Base-by-base conservation (phyloP, 2,888 invertebrate genomes). In the Notodonta dromedarius region DNA sequence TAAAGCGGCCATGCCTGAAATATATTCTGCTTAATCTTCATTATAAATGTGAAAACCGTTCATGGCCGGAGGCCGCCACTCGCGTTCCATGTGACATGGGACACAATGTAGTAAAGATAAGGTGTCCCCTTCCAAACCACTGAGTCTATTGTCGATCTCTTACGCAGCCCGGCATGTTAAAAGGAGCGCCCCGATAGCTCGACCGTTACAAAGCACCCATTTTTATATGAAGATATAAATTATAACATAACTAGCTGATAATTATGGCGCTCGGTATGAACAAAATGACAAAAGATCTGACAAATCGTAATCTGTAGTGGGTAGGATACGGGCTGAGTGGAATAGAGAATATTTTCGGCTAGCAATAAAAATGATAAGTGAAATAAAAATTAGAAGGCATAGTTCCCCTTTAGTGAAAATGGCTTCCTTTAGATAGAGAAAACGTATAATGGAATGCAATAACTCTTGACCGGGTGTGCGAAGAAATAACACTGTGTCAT, bases 381-480 rank as follows among this genome's bases (percentile, higher is more conserved):
- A 83, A 86, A 85, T 86, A 89, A 88, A 91, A 91, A 90, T 91
- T 91, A 89, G 89, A 90, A 86, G 87, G 85, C 86, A 89, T 90
- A 90, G 91, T 91, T 90, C 87, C 87, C 87, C 87, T 87, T 90
- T 88, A 87, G 92, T 88, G 91, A 87, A 92, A 93, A 93, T 91
- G 89, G 93, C 92, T 93, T 92, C 90, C 91, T 91, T 89, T 90
- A 92, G 91, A 93, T 93, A 93, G 91, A 93, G 92, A 84, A 91
- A 92, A 88, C 91, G 90, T 90, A 90, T 93, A 93, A 93, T 93
- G 91, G 93, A 93, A 93, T 93, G 93, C 93, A 91, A 93, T 93
- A 93, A 93, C 92, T 93, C 93, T 92, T 93, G 93, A 92, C 92
- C 93, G 93, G 93, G 91, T 93, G 93, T 90, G 93, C 93, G 93